Evolutionary conservation across 2,113 vertebrate genomes (phyloP), one percentile per base, ranked within the genome.

Genomic region (Phainopepla nitens): DNA sequence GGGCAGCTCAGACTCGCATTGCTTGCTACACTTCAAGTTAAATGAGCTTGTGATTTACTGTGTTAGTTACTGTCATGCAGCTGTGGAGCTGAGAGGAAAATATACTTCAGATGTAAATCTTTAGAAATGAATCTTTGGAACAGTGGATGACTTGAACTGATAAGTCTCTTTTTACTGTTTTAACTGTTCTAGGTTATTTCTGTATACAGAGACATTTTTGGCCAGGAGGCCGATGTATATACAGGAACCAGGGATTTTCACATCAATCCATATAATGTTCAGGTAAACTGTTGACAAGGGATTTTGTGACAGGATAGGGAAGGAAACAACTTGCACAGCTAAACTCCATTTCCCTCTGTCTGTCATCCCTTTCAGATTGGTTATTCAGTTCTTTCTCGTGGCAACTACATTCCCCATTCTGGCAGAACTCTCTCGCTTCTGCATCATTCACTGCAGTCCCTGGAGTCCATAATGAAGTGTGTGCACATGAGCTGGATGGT

Each of bases 401-500:
- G 98, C 42, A 98, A 94, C 13, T 98, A 98, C 7, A 95, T 97
- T 76, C 98, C 98, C 29, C 93, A 87, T 21, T 96, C 98, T 77
- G 97, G 98, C 83, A 98, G 97, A n/a, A 98, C 98, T 3, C 96
- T 99, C 23, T 99, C 97, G 7, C 98, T 99, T 91, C 98, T 99
- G 22, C 99, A 99, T 91, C 98, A 99, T 92, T 98, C 98, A 0
- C 96, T 99, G 83, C 98, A 98, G 66, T 98, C 98, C 15, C 97
- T 99, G 21, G 99, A 99, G 97, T 98, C 98, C 18, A 72, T 99
- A 54, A 99, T 99, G 99, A 99, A 99, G 91, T 99, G 99, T 80
- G 98, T 99, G 53, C 99, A 99, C 94, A 99, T 99, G 99, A 98
- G 98, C 90, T 99, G 99, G 99, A 99, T 99, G 99, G 98, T 98